Evolutionary conservation across 1,140 invertebrate genomes (phyloP).

Genomic region (Tetramorium alpestre): DNA sequence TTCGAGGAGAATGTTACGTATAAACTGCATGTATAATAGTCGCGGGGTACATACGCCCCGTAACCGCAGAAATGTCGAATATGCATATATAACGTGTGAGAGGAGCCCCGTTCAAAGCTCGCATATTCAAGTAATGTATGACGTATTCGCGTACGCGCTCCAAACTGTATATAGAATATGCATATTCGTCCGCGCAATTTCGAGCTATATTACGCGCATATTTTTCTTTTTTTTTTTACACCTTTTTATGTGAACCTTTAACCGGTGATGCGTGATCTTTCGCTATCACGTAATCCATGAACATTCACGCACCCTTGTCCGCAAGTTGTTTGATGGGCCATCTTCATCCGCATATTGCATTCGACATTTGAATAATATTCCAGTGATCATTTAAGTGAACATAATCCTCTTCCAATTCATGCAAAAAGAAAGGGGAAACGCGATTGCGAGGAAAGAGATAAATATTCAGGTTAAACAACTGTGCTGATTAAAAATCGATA

Average conservation of each 20-base stretch:
- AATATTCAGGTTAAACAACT: not conserved
- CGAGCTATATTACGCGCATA: slow-evolving; percentile 56
- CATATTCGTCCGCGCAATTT: slow-evolving; percentile 55
- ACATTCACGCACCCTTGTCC: slow-evolving; percentile 29
- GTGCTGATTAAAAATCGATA: not conserved
- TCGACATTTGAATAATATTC: slow-evolving; percentile 18
- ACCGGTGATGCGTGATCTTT: not conserved
- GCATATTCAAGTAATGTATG: slow-evolving; percentile 62
- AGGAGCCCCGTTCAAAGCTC: slow-evolving; percentile 52
- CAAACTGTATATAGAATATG: slow-evolving; percentile 59
- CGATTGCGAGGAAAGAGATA: not conserved
- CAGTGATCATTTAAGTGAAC: not conserved
- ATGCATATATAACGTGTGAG: slow-evolving; percentile 61
- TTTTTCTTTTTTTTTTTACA: slow-evolving; percentile 17
- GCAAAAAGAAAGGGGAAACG: not conserved
- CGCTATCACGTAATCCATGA: not conserved
- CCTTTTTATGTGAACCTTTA: slow-evolving; percentile 15
- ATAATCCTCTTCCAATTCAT: not conserved
- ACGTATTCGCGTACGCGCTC: slow-evolving; percentile 51
- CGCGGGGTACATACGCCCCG: slow-evolving; percentile 38
- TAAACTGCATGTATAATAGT: slow-evolving; percentile 59
- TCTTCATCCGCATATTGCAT: not conserved
- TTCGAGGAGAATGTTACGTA: slow-evolving; percentile 33
- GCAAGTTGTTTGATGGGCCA: slow-evolving; percentile 7
- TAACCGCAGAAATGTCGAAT: slow-evolving; percentile 62